Percentiles rank a stretch among this genome's conserved stretches.
Conservation (phyloP, 2,113 vertebrate species). For the Penelope pileata region DNA sequence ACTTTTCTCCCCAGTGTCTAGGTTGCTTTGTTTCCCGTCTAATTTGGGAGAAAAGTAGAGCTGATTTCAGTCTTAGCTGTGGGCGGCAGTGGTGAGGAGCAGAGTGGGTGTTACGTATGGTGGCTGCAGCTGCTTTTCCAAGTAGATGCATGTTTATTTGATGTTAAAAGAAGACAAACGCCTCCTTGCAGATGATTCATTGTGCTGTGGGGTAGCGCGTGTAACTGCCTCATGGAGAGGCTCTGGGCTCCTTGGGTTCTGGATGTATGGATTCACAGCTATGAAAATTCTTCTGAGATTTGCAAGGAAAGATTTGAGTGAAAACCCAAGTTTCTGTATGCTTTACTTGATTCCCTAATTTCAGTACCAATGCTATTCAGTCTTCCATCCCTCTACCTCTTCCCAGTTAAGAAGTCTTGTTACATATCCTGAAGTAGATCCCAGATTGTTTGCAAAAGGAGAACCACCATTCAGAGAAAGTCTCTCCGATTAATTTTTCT, state of each 20-base stretch:
- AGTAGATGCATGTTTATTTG: background rate
- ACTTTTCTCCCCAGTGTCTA: background rate
- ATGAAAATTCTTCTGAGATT: background rate
- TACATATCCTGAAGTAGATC: background rate
- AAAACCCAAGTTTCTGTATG: background rate
- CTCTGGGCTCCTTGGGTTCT: background rate
- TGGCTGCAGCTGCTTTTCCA: background rate
- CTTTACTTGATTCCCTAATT: background rate
- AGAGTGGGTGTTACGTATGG: background rate
- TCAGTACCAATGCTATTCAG: rapidly evolving
- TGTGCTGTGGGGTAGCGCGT: background rate
- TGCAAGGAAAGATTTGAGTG: background rate
- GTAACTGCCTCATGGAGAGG: background rate
- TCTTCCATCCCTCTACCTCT: background rate
- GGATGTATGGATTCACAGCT: background rate
- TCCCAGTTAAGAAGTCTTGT: background rate
- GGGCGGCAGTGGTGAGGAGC: background rate
- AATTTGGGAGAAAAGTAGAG: background rate
- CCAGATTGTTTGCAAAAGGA: background rate
- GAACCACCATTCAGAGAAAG: background rate
- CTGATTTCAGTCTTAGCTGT: background rate
- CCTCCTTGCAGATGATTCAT: background rate
- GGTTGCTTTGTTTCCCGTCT: background rate
- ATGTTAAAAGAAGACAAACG: background rate
- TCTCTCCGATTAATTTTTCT: background rate